These are phyloP conservation scores for Chrysotoxum bicinctum DNA, from an alignment of 2,888 invertebrate genomes.

Conservation along the genomic window DNA sequence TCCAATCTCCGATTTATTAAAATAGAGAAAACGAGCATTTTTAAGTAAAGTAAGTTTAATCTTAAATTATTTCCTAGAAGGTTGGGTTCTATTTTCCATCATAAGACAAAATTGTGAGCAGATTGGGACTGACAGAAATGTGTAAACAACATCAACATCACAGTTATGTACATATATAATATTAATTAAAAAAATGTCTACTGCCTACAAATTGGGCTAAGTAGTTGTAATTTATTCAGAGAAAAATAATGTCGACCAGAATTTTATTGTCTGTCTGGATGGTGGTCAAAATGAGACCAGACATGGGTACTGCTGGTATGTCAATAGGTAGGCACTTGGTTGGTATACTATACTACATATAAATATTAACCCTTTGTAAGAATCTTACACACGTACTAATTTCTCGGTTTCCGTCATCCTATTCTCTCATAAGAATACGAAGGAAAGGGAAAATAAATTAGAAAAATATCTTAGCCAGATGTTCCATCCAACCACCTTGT, in stretches of 20 bases:
- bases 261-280: not conserved
- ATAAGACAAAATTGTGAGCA: not conserved
- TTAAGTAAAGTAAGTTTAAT: no score
- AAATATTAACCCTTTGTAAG: not conserved
- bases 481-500: constrained; percentile 30
- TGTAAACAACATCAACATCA: not conserved
- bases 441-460: constrained; percentile 45
- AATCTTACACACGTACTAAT: constrained; percentile 7
- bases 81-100: not conserved
- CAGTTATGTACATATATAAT: no score
- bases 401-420: constrained; percentile 25
- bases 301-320: not conserved
- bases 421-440: not conserved
- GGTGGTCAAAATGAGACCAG: not conserved
- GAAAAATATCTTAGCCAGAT: constrained; percentile 44
- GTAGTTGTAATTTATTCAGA: constrained; percentile 19
- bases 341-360: not conserved
- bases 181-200: constrained; percentile 26
- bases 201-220: constrained; percentile 8
- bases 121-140: not conserved
- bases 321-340: not conserved
- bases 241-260: constrained; percentile 21
- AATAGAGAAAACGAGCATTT: no score
- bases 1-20: no score
- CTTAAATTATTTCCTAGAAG: no score